Base-by-base conservation (phyloP, 2,797 vertebrate species). In the Amblyraja radiata region DNA sequence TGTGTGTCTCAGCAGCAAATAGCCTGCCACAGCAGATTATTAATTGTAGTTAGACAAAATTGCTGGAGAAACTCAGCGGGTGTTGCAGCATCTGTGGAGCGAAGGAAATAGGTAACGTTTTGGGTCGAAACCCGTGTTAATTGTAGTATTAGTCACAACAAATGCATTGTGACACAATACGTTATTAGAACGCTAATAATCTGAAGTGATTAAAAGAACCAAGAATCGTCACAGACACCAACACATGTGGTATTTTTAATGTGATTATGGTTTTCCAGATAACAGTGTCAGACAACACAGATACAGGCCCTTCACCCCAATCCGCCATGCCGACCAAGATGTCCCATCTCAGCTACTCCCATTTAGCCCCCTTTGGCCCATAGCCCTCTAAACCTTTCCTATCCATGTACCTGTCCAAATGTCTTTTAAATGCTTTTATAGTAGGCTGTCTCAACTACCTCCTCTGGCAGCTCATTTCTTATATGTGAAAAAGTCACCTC, bases 71-170 rank as follows among this genome's bases (percentile, higher is more conserved):
- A 54, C 46, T 54, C 46, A 54, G 46, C 46, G 46, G 46, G 46
- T 54, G 46, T 5, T 3, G 46, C 46, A 54, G 46, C 46, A 2
- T 54, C 46, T 54, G 54, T 54, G 46, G 46, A 54, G 5, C 46
- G 46, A 54, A 5, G 46, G 46, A 54, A 54, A 54, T 54, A 54
- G 46, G 46, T 46, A 54, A 54, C 46, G 46, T 54, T 54, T 54
- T 46, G 3, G 46, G 3, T 6, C 46, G 46, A 54, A 54, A 5
- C 46, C 46, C 5, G 3, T 54, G 46, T 88, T 88, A 65, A 18
- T 88, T 68, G 84, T 68, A 68, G 84, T 10, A 68, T 88, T n/a
- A 68, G 84, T 68, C 63, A 68, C 84, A 88, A 65, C n/a, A 88
- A 68, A 21, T 68, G 39, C 61, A 36, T 21, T 14, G n/a, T 86